These are phyloP conservation scores for Rhagonycha lutea DNA, from an alignment of 2,888 invertebrate genomes.

Conservation along the genomic window DNA sequence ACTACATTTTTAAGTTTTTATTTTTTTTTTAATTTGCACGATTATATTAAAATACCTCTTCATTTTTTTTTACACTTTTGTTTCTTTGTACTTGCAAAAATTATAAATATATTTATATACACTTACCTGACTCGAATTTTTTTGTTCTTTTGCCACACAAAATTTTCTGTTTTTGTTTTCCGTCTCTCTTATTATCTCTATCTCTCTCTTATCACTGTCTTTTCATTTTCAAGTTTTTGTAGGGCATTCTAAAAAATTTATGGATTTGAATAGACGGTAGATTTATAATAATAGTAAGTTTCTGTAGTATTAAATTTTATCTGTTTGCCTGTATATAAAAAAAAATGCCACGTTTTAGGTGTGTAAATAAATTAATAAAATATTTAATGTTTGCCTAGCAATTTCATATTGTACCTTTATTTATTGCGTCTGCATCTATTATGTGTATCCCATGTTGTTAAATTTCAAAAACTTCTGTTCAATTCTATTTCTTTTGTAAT, in stretches of 20 bases:
- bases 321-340: slow-evolving; percentile 36
- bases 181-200: not conserved
- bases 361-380: slow-evolving; percentile 28
- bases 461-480: slow-evolving; percentile 37
- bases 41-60: slow-evolving; percentile 44
- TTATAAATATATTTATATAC: slow-evolving; percentile 53
- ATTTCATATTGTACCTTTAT: slow-evolving; percentile 32
- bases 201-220: not conserved
- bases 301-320: slow-evolving; percentile 26
- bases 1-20: slow-evolving; percentile 37
- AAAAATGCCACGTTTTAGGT: slow-evolving; percentile 27
- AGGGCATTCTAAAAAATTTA: slow-evolving; percentile 24
- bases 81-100: slow-evolving; percentile 51
- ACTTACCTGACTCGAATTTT: slow-evolving; percentile 43
- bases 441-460: slow-evolving; percentile 37
- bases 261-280: slow-evolving; percentile 19
- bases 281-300: slow-evolving; percentile 15
- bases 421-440: slow-evolving; percentile 47
- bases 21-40: slow-evolving; percentile 43
- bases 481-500: slow-evolving; percentile 32
- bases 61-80: slow-evolving; percentile 42
- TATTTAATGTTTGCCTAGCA: slow-evolving; percentile 35
- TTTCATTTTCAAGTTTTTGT: not conserved
- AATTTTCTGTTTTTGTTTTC: slow-evolving; percentile 21
- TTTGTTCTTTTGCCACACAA: slow-evolving; percentile 37